A percentile compares a stretch with the other conserved stretches of the same genome.
Conservation (phyloP, 2,888 invertebrate species). For the Drosophila atripex region DNA sequence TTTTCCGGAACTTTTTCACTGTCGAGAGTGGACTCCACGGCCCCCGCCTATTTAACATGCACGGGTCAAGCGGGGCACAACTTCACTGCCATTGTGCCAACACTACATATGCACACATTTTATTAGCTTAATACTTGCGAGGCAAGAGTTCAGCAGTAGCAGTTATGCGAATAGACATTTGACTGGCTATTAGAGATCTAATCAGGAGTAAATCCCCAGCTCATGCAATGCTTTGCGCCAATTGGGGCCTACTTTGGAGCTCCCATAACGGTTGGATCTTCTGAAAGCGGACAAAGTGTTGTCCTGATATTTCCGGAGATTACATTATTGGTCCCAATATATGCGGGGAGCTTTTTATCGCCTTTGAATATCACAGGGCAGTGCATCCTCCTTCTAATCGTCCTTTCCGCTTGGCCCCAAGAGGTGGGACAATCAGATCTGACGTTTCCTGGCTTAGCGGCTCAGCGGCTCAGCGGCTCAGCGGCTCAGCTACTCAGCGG, state of each 20-base stretch:
- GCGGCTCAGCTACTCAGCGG: conserved; percentile 45
- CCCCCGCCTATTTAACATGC: neutral
- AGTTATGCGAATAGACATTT: conserved; percentile 1
- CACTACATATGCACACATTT: neutral
- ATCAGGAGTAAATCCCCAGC: neutral
- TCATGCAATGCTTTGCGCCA: neutral
- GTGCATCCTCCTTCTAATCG: conserved; percentile 14
- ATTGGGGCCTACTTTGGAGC: neutral
- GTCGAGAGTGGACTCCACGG: neutral
- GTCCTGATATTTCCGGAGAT: neutral
- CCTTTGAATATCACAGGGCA: conserved; percentile 3
- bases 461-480: conserved; percentile 46
- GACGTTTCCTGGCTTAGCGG: conserved; percentile 62
- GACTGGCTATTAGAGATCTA: neutral
- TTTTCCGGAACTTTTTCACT: neutral
- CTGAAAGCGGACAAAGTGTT: neutral
- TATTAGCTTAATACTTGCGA: neutral
- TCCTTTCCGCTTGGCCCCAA: neutral
- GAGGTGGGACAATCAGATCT: conserved; percentile 56
- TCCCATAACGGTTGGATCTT: neutral
- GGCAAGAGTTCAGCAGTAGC: neutral
- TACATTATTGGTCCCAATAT: neutral
- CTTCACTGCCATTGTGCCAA: neutral
- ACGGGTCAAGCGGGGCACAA: neutral
- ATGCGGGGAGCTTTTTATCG: conserved; percentile 2